phyloP scores from a whole-genome alignment of 2,113 vertebrate species.

The Thalassoma bifasciatum region DNA sequence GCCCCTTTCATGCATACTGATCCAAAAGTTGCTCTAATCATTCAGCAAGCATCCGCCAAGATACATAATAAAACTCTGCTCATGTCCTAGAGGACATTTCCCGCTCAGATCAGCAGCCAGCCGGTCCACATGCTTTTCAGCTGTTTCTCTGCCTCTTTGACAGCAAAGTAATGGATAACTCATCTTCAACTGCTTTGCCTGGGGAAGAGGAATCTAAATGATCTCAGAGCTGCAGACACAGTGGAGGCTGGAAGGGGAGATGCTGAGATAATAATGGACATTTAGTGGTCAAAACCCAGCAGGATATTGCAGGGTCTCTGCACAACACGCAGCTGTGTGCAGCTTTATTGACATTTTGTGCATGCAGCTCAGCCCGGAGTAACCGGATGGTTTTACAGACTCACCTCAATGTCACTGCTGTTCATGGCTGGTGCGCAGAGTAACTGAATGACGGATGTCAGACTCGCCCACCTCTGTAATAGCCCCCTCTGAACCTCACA shows the following conservation, averaged over 20 bases:
- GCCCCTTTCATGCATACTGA: conserved; percentile 22
- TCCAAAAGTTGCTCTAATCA: conserved; percentile 46
- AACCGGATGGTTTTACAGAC: conserved; percentile 34
- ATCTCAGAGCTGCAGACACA: conserved; percentile 45
- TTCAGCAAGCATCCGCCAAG: conserved; percentile 33
- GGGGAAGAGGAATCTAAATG: conserved; percentile 53
- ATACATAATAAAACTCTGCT: conserved; percentile 50
- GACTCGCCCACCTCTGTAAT: conserved; percentile 14
- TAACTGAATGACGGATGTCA: conserved; percentile 44
- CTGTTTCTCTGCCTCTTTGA: conserved; percentile 43
- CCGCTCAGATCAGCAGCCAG: conserved; percentile 37
- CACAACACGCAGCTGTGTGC: conserved; percentile 37
- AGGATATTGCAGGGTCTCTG: conserved; percentile 39
- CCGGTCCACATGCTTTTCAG: conserved; percentile 46
- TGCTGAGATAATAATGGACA: conserved; percentile 68
- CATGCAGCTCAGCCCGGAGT: conserved; percentile 40
- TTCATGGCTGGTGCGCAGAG: conserved; percentile 7
- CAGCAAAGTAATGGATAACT: conserved; percentile 61
- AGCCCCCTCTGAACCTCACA: conserved; percentile 10
- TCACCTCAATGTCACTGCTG: conserved; percentile 35
- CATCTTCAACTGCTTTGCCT: conserved; percentile 50
- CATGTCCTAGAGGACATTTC: conserved; percentile 32
- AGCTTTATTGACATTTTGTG: conserved; percentile 63
- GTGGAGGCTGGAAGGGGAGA: conserved; percentile 35
- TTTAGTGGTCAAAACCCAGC: conserved; percentile 47